Base-by-base conservation (phyloP, 2,797 vertebrate genomes). In the Eremophila alpestris region DNA sequence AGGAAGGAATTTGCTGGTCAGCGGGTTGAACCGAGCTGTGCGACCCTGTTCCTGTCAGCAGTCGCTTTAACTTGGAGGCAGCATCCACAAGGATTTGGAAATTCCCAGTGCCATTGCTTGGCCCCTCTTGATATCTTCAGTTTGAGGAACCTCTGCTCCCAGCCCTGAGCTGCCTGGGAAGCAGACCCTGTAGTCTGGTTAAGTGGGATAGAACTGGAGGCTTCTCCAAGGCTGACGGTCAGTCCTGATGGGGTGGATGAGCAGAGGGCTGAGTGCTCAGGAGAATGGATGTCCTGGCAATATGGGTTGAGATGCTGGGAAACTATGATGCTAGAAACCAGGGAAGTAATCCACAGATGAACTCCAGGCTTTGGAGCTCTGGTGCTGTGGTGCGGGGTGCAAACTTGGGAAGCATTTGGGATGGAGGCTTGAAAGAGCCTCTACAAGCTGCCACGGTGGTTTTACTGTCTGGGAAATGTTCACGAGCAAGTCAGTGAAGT, bases 1-100 rank as follows among this genome's bases (percentile, higher is more conserved):
- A 58, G 93, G 83, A 93, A 97, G 89, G 96, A 97, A 94, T 93
- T 74, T 87, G 60, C 71, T 71, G 88, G 86, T 92, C 94, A 95
- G 68, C 1, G 68, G n/a, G 77, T 80, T 77, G 75, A 89, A 51
- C 24, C 8, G 58, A 93, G 92, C 64, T 52, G 49, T 3, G 16
- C 24, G 75, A 91, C 92, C 89, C 84, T 87, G 32, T 89, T 95
- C 89, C 78, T 94, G 74, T 92, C 78, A 96, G 75, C 64, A 41
- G 68, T 58, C 89, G 74, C 27, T 87, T 84, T 74, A 74, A 49
- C 45, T 90, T 16, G 16, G 49, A 94, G 46, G 60, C 71, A 64
- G 30, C 36, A 68, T 83, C 56, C 87, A 45, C 46, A 89, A 92
- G 68, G 69, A 74, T 92, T 93, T 18, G 94, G 95, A 96, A 97